Percentiles rank a stretch among this genome's conserved stretches.
phyloP scores from a whole-genome alignment of 1,140 invertebrate genomes.

The Harlomillsia oculata region DNA sequence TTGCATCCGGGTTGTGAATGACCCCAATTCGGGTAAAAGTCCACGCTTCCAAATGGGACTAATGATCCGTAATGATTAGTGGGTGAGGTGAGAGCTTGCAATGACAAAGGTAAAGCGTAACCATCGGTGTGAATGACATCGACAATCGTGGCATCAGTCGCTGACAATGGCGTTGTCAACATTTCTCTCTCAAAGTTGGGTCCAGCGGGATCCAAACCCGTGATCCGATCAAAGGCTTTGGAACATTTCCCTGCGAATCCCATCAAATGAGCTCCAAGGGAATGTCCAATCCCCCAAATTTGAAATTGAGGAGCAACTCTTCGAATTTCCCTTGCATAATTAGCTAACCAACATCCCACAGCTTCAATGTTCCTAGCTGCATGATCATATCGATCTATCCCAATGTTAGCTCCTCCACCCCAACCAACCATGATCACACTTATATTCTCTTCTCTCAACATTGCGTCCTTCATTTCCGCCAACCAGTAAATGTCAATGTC shows the following conservation, averaged over 20 bases:
- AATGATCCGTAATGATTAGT: constrained; percentile 21
- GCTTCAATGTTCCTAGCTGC: constrained; percentile 18
- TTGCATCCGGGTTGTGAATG: constrained; percentile 8
- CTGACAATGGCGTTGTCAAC: constrained; percentile 42
- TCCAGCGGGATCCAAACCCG: constrained; percentile 37
- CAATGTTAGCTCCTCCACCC: constrained; percentile 23
- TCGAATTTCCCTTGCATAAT: constrained; percentile 14
- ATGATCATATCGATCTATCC: constrained; percentile 17
- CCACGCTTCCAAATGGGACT: constrained; percentile 3
- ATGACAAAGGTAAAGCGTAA: constrained; percentile 35
- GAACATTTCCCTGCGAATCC: constrained; percentile 20
- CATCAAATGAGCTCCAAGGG: constrained; percentile 21
- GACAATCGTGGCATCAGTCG: constrained; percentile 47
- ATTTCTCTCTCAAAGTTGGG: constrained; percentile 37
- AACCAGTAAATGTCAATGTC: constrained; percentile 19
- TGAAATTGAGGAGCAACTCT: not conserved
- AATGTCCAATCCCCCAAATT: constrained; percentile 20
- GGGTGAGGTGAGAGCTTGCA: constrained; percentile 16
- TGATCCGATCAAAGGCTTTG: constrained; percentile 32
- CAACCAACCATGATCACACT: constrained; percentile 16
- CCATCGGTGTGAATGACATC: constrained; percentile 50
- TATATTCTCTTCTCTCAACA: constrained; percentile 15
- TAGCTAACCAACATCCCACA: constrained; percentile 16
- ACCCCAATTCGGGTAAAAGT: constrained; percentile 7
- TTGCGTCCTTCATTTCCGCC: constrained; percentile 16